Evolutionary conservation across 1,140 invertebrate species (phyloP).

Genomic region (Drosophila ercepeae): DNA sequence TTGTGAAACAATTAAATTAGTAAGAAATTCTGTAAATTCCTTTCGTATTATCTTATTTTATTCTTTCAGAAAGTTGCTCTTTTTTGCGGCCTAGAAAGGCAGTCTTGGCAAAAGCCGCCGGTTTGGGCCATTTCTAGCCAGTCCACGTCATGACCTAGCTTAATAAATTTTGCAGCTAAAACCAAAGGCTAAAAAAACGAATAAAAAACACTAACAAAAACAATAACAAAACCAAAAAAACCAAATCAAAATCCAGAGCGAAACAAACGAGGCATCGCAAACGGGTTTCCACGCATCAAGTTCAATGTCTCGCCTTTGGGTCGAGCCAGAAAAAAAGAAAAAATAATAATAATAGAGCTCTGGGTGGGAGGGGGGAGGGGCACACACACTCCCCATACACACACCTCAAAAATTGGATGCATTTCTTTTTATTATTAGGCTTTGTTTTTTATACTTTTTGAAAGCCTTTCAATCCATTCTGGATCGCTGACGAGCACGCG

Average conservation of each 20-base stretch:
- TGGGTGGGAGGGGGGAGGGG: neutral
- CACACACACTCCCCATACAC: neutral
- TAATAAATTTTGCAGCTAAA: conserved; percentile 33
- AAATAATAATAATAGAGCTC: conserved; percentile 12
- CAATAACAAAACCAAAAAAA: too few relatives aligned
- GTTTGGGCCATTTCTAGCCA: conserved; percentile 5
- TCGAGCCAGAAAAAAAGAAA: neutral
- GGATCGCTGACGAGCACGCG: too few relatives aligned
- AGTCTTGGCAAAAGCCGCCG: neutral
- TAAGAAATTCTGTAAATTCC: too few relatives aligned
- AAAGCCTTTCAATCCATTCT: too few relatives aligned
- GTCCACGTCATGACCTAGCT: conserved; percentile 53
- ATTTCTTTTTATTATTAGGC: neutral
- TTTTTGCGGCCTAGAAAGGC: neutral
- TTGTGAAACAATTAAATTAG: too few relatives aligned
- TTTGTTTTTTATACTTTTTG: too few relatives aligned
- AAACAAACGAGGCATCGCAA: conserved; percentile 14
- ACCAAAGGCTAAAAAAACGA: neutral
- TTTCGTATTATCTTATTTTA: too few relatives aligned
- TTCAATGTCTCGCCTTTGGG: conserved; percentile 36
- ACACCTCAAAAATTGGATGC: too few relatives aligned
- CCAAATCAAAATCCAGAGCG: conserved; percentile 1
- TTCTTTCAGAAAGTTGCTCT: neutral
- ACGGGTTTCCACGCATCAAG: conserved; percentile 38
- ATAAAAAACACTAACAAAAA: too few relatives aligned